Conservation (phyloP, 2,888 invertebrate genomes). For the Aphodius granarius region DNA sequence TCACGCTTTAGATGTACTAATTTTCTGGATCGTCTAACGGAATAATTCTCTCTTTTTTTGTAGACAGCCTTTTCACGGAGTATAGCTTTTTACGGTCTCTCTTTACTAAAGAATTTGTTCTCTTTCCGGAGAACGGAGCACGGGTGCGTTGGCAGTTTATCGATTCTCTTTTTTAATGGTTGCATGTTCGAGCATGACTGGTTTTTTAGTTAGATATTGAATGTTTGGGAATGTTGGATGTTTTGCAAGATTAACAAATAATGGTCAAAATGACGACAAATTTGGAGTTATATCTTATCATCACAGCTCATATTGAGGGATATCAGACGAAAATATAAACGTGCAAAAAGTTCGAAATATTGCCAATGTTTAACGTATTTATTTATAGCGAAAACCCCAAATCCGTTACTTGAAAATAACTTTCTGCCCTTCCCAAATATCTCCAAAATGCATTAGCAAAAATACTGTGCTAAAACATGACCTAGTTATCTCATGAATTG, state of each 20-base stretch:
- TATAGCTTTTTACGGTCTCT: constrained; percentile 58
- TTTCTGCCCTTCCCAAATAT: too few relatives aligned
- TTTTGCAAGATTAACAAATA: constrained; percentile 34
- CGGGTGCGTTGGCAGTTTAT: constrained; percentile 47
- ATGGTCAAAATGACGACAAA: constrained; percentile 48
- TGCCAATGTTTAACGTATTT: too few relatives aligned
- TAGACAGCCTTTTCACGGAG: constrained; percentile 57
- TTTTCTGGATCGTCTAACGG: constrained; percentile 1
- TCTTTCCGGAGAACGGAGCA: constrained; percentile 53
- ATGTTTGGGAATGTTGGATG: not conserved
- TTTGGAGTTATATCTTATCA: constrained; percentile 19
- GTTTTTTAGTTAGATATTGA: not conserved
- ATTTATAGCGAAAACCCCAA: too few relatives aligned
- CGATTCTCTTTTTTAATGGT: constrained; percentile 22
- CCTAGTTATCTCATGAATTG: too few relatives aligned
- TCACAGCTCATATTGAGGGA: too few relatives aligned
- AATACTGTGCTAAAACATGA: too few relatives aligned
- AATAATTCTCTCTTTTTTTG: constrained; percentile 38
- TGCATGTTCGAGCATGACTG: not conserved
- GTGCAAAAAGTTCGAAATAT: too few relatives aligned
- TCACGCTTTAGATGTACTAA: not conserved
- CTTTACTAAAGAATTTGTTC: constrained; percentile 67
- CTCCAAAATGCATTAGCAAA: too few relatives aligned
- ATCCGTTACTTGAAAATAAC: too few relatives aligned
- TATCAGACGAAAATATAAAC: too few relatives aligned